Evolutionary conservation across 2,888 invertebrate species (phyloP), one percentile per base, ranked within the genome.

Genomic region (Polydrusus cervinus): DNA sequence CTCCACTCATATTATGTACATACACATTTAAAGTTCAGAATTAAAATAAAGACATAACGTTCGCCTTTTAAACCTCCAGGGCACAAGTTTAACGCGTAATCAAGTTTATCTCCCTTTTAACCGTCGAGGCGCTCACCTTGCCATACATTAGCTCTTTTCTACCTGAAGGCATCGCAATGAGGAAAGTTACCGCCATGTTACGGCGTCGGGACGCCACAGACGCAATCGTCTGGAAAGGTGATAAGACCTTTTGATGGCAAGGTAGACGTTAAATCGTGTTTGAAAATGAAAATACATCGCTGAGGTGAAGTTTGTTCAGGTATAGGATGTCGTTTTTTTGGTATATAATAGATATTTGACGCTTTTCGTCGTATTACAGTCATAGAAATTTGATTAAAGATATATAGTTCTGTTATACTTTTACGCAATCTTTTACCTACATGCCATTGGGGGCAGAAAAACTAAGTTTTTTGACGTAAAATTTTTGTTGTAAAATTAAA

Each of bases 211-310:
- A 80, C 83, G 82, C 80, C 82, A 78, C 80, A 75, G 81, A 84
- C 81, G 82, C 86, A 83, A 78, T 84, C 83, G 83, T 85, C 85
- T 83, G 85, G 85, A 84, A 86, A 86, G 85, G 85, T 85, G 87
- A 87, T 86, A 87, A 87, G 86, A 83, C 84, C 79, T 82, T 76
- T 78, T 78, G 79, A 81, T 81, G 81, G 81, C 77, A 81, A 84
- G 84, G 84, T 84, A 82, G 80, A 83, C 81, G 82, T 73, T 74
- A 69, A 76, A 76, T 76, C 72, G 76, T 64, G 64, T 72, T 68
- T 69, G 69, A 76, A 76, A 76, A 76, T 65, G 72, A 76, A 72
- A 72, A 69, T 62, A 55, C 75, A 62, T 67, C 20, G 55, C 68
- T 67, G 38, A 60, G 57, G 57, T 60, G 57, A 40, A 60, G 18